Conservation (phyloP, 35 echinoderm and acorn worm genomes). For the Anneissia japonica region DNA sequence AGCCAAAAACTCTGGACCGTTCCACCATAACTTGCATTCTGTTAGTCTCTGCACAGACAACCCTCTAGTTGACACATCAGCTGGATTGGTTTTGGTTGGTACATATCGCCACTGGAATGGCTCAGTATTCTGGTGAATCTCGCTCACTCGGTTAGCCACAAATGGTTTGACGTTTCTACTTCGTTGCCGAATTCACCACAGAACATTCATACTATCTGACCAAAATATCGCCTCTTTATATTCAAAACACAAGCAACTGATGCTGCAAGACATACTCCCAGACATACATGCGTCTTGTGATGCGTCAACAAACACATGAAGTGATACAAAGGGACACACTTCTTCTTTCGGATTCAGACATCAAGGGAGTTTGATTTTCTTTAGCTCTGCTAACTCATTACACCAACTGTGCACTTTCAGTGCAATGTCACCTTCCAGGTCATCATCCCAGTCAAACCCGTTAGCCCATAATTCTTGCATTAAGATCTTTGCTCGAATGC, state of each 20-base stretch:
- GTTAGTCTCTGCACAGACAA: constrained; percentile 2
- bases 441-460: constrained; percentile 22
- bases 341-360: neutral
- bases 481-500: constrained; percentile 10
- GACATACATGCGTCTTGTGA: neutral
- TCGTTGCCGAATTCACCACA: no score
- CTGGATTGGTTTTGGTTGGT: constrained; percentile 40
- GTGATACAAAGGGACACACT: neutral
- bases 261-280: neutral
- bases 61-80: constrained; percentile 53
- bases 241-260: neutral
- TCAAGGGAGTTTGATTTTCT: neutral
- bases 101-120: constrained; percentile 50
- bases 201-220: constrained; percentile 17
- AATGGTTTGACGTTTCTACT: constrained; percentile 46
- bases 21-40: constrained; percentile 3
- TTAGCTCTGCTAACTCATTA: neutral
- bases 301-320: constrained; percentile 29
- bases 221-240: neutral
- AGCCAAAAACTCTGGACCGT: constrained; percentile 43
- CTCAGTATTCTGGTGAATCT: constrained; percentile 31
- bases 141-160: constrained; percentile 50
- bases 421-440: neutral
- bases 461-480: constrained; percentile 29
- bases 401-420: constrained; percentile 1